Base-by-base conservation (phyloP, 2,888 invertebrate genomes). In the Ellobium chinense region DNA sequence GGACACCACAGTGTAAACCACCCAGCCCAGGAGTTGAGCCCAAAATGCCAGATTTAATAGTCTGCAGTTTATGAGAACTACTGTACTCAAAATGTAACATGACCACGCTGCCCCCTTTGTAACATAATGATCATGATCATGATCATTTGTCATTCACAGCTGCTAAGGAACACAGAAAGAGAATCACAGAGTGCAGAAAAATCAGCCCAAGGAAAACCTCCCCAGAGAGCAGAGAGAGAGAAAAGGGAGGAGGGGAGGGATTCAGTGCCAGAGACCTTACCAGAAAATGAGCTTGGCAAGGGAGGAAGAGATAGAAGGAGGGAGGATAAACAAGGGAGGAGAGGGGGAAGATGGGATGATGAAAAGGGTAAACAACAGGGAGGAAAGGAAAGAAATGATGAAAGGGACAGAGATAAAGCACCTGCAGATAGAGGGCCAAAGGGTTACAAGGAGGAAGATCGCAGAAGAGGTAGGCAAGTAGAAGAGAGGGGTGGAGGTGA, bases 401-500 rank as follows among this genome's bases (percentile, higher is more conserved):
- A 78, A n/a, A 58, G 58, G 24, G 65, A 65, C 27, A 62, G 63
- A 63, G 72, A 70, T 27, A 78, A 56, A 24, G n/a, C 36, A 2
- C 58, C n/a, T 0, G 66, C 46, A 66, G 76, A 36, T 18, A 54
- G 65, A n/a, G 65, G 65, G 46, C 34, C 37, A 9, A 76, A 66
- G 31, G 46, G 66, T 54, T 76, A 65, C 66, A 76, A 69, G 9
- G 77, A 77, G 31, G 68, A 66, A 24, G 58, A 29, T 18, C n/a
- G 65, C 24, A 66, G 24, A 18, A 68, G 68, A 34, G 60, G n/a
- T 31, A 69, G 77, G 54, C 4, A 65, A 27, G 12, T 4, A 27
- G 77, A 58, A 36, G 77, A 66, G 29, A 34, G 66, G 24, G 60
- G 65, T 39, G 74, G 74, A 31, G 68, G 80, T 27, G 62, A 70